Conservation (phyloP, 2,797 vertebrate species). For the Sebastes dallii region DNA sequence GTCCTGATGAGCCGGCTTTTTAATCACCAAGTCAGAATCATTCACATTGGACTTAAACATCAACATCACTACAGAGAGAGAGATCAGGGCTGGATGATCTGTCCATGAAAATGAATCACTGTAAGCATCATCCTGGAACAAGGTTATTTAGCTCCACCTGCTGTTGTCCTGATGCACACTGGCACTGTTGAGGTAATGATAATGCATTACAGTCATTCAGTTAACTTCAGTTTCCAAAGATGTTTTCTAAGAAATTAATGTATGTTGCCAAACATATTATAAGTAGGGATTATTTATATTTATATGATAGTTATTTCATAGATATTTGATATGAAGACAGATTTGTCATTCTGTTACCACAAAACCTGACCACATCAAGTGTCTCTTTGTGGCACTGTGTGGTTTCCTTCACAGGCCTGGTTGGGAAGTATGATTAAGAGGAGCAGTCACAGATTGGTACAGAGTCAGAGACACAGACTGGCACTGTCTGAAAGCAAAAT, state of each 20-base stretch:
- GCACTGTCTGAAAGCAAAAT: neutral
- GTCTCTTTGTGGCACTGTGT: conserved; percentile 29
- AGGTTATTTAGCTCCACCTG: conserved; percentile 58
- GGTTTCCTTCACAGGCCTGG: neutral
- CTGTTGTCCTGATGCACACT: conserved; percentile 45
- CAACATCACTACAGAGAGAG: neutral
- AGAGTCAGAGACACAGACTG: conserved; percentile 42
- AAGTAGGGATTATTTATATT: neutral
- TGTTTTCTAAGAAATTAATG: neutral
- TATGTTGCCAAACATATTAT: neutral
- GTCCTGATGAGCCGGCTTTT: neutral
- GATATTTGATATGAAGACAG: neutral
- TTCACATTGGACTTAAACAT: neutral
- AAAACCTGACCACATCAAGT: neutral
- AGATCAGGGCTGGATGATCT: neutral
- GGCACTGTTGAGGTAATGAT: neutral
- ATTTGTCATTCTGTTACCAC: neutral
- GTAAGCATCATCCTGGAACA: neutral
- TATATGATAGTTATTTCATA: neutral
- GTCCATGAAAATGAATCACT: neutral
- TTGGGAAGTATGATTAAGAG: neutral
- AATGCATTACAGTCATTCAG: neutral
- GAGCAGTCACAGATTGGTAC: conserved; percentile 48
- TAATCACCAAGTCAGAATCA: neutral
- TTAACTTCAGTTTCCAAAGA: neutral